Conservation (phyloP, 2,797 vertebrate genomes). For the Loriculus beryllinus region DNA sequence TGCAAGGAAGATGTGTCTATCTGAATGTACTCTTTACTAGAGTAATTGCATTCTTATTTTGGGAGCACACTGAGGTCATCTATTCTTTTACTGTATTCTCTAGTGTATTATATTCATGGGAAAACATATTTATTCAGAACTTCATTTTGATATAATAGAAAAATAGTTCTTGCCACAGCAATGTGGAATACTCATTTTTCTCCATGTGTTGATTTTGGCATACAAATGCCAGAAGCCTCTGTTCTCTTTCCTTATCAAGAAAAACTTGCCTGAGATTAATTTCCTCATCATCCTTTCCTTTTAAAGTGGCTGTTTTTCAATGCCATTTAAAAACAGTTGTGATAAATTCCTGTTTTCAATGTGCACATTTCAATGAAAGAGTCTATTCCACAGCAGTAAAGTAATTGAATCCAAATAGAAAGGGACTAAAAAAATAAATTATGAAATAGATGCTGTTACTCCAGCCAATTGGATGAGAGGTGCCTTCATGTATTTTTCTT, state of each 20-base stretch:
- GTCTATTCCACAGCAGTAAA: slow-evolving; percentile 48
- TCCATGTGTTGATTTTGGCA: slow-evolving; percentile 41
- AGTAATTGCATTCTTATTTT: slow-evolving; percentile 53
- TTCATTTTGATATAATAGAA: slow-evolving; percentile 70
- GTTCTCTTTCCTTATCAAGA: slow-evolving; percentile 59
- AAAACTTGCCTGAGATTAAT: slow-evolving; percentile 64
- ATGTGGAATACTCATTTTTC: slow-evolving; percentile 65
- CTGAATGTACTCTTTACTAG: slow-evolving; percentile 31
- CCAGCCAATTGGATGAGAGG: not conserved
- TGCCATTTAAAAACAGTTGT: slow-evolving; percentile 65
- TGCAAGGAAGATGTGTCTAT: not conserved
- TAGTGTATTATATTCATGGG: slow-evolving; percentile 30
- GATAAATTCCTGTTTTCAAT: slow-evolving; percentile 47
- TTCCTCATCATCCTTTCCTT: slow-evolving; percentile 63
- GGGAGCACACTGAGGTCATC: not conserved
- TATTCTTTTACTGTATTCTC: slow-evolving; percentile 38
- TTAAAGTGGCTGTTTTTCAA: slow-evolving; percentile 70
- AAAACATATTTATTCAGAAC: slow-evolving; percentile 64
- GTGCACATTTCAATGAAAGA: slow-evolving; percentile 40
- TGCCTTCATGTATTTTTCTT: not conserved
- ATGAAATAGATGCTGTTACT: not conserved
- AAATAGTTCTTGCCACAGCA: slow-evolving; percentile 64
- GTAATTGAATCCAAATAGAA: slow-evolving; percentile 28
- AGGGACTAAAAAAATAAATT: not conserved
- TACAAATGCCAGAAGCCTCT: slow-evolving; percentile 55